Base-by-base conservation (phyloP, 2,797 vertebrate species). In the Mico argentatus region DNA sequence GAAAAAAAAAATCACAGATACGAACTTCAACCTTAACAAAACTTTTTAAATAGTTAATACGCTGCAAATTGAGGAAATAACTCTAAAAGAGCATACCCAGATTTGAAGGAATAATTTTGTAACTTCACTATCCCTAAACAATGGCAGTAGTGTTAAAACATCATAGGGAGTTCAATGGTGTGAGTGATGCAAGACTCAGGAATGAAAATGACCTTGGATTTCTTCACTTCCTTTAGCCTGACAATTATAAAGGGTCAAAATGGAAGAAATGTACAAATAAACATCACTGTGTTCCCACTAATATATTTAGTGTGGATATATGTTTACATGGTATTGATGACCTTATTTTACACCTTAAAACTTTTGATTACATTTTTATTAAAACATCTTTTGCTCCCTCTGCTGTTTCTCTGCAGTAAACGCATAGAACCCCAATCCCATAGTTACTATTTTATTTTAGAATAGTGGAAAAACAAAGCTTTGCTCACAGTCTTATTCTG, bases 331-430 rank as follows among this genome's bases (percentile, higher is more conserved):
- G 72, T 64, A 61, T 15, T 33, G 7, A 79, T 70, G 82, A 44
- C 70, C 59, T 79, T 92, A 79, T 88, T 95, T 91, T 89, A 67
- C 73, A 81, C 22, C 36, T 27, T 12, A 55, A 77, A 77, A 30
- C 3, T 36, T 81, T 36, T 86, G 50, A 41, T 72, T 61, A 67
- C 2, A 91, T 61, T 30, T 76, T 26, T 73, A 79, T 6, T 20
- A 75, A 96, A 97, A 52, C 50, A 85, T 41, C 83, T 98, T 99
- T 98, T 98, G 98, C 98, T 91, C 87, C 93, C 73, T 94, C 96
- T 98, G 96, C 67, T 98, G 95, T 88, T 96, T 89, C 91, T 46
- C 94, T 97, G 46, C 46, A 86, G 77, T 88, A 95, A 88, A 82
- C 59, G 46, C 84, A 96, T 96, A 59, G 97, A 96, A 94, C 59